Conservation (phyloP, 2,888 invertebrate species). For the Polymixis flavicincta region DNA sequence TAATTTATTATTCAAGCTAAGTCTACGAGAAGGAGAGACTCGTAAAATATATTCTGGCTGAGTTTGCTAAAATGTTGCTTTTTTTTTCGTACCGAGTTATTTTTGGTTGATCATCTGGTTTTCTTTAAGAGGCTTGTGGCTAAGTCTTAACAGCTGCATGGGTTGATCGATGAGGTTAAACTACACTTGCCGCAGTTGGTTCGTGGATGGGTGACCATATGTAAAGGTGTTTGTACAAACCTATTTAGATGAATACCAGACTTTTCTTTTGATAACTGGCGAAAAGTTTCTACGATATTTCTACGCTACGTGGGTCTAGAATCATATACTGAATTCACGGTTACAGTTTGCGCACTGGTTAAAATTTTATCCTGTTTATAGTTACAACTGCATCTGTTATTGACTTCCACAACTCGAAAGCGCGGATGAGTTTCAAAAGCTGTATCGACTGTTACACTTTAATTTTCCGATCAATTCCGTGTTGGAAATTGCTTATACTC, state of each 20-base stretch:
- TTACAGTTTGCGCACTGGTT: no score
- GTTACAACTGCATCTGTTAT: neutral
- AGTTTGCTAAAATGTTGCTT: neutral
- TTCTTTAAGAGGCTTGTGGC: neutral
- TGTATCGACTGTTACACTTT: neutral
- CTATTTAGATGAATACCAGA: no score
- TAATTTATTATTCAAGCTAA: constrained; percentile 43
- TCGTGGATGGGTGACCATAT: no score
- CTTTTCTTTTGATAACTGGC: no score
- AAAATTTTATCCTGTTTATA: no score
- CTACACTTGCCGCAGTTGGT: no score
- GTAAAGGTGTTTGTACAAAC: no score
- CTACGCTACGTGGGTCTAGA: no score
- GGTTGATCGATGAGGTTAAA: no score
- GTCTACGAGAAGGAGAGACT: neutral
- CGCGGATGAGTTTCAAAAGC: constrained; percentile 17
- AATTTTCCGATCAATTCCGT: constrained; percentile 28
- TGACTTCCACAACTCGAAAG: neutral
- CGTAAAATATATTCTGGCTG: constrained; percentile 13
- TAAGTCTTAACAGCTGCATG: no score
- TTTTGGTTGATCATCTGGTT: neutral
- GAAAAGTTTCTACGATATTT: no score
- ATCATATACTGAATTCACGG: no score
- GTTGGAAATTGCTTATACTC: neutral
- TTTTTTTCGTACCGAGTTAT: neutral